Conservation (phyloP, 2,888 invertebrate genomes). For the Rutpela maculata region DNA sequence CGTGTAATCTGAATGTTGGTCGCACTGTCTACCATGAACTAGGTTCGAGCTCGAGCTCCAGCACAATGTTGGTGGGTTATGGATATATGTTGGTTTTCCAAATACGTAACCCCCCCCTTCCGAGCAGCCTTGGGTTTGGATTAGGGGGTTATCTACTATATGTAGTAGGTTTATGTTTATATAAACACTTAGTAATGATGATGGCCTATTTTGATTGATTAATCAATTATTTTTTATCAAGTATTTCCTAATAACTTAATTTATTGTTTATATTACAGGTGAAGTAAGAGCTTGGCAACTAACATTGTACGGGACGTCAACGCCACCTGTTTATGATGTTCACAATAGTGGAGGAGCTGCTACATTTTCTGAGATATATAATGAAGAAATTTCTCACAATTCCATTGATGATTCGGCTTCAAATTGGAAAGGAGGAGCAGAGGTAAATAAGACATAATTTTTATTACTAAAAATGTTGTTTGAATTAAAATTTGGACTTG, state of each 20-base stretch:
- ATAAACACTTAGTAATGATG: not conserved
- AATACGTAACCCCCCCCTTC: too few relatives aligned
- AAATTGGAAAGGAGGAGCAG: slow-evolving; percentile 80
- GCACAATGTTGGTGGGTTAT: too few relatives aligned
- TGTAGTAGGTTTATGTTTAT: too few relatives aligned
- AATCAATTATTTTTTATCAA: not conserved
- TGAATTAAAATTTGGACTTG: too few relatives aligned
- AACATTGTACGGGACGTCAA: slow-evolving; percentile 87
- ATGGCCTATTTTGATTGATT: not conserved
- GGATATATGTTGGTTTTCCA: too few relatives aligned
- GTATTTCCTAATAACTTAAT: not conserved
- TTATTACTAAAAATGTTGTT: not conserved
- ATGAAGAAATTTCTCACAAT: slow-evolving; percentile 77
- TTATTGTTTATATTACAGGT: slow-evolving; percentile 60
- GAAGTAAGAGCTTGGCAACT: slow-evolving; percentile 87
- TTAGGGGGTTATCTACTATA: too few relatives aligned
- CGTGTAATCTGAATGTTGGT: too few relatives aligned
- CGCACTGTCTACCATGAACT: too few relatives aligned
- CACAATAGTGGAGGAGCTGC: slow-evolving; percentile 52
- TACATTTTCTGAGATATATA: slow-evolving; percentile 53
- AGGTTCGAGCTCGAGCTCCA: too few relatives aligned
- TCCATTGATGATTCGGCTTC: slow-evolving; percentile 73
- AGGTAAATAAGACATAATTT: slow-evolving; percentile 73
- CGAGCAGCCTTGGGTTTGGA: too few relatives aligned
- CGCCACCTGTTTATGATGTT: slow-evolving; percentile 70